Evolutionary conservation across 2,888 invertebrate species (phyloP), one percentile per base, ranked within the genome.

Genomic region (Loripinus fragilis): DNA sequence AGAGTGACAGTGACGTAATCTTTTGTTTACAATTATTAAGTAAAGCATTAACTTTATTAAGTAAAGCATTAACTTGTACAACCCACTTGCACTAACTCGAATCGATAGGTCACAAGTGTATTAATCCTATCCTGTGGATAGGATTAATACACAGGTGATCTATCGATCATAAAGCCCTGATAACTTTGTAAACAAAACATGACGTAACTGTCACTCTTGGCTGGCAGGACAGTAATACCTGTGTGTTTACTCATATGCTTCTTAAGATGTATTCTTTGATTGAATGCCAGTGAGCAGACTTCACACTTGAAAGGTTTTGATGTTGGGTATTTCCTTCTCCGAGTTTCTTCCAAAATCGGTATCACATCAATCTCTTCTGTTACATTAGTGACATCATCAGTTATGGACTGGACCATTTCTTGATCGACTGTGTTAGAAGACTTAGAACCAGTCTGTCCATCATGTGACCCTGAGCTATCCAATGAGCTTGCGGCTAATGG

Each of bases 211-310:
- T n/a, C n/a, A n/a, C n/a, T n/a, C n/a, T n/a, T n/a, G n/a, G n/a
- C n/a, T n/a, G n/a, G n/a, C n/a, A n/a, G n/a, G n/a, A n/a, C n/a
- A n/a, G n/a, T 42, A 78, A 77, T 81, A 92, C 92, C 93, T 87
- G 93, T 93, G 75, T 93, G 93, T 83, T 93, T 93, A 83, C 92
- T 93, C 85, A 91, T 91, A 83, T 94, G 93, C 80, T 94, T 94
- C 81, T 92, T 92, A 55, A 94, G 88, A 80, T 94, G 93, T 41
- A 94, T 93, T 55, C 93, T 86, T 85, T 94, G 93, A 73, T 93
- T 93, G 80, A 93, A 93, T 1, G 92, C 89, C 65, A 92, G 84
- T 30, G 88, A 87, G 87, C 93, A 94, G 45, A 89, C 83, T 25
- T 89, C 89, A 87, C 93, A 94, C 70, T 91, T 91, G 81, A 92